phyloP scores from a whole-genome alignment of 2,797 vertebrate species.

The Myotis vivesi region DNA sequence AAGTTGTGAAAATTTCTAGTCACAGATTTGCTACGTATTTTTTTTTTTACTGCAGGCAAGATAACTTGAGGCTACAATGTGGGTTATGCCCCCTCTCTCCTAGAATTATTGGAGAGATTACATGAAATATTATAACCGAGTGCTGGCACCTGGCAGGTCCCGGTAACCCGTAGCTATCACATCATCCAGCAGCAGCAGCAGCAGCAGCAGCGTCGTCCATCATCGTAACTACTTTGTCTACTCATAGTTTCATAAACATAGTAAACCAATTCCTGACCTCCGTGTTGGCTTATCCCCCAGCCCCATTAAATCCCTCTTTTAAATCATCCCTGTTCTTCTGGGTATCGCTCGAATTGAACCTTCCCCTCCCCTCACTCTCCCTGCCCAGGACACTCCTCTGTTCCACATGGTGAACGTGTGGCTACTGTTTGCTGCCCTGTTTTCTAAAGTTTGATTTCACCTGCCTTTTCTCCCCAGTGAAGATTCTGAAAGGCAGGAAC shows the following conservation, averaged over 20 bases:
- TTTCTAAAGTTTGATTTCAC: neutral
- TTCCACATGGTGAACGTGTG: neutral
- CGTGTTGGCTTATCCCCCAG: neutral
- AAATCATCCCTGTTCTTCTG: neutral
- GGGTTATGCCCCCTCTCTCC: neutral
- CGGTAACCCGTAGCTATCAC: neutral
- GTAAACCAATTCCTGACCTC: neutral
- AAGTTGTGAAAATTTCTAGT: neutral
- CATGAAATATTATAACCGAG: neutral
- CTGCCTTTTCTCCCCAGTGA: neutral
- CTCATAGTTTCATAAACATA: neutral
- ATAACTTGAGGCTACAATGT: neutral
- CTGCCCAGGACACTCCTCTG: neutral
- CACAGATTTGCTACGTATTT: neutral
- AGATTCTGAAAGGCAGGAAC: constrained; percentile 2
- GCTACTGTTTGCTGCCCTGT: neutral
- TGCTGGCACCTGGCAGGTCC: neutral
- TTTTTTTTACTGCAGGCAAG: neutral
- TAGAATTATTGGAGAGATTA: neutral
- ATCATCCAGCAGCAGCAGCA: rapidly evolving
- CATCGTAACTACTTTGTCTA: neutral
- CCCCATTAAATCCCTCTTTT: neutral
- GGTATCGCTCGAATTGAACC: neutral
- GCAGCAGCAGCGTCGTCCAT: rapidly evolving
- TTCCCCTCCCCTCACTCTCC: neutral